Percentiles rank a stretch among this genome's conserved stretches.
Conservation (phyloP, 2,797 vertebrate genomes). For the Acrossocheilus fasciatus region DNA sequence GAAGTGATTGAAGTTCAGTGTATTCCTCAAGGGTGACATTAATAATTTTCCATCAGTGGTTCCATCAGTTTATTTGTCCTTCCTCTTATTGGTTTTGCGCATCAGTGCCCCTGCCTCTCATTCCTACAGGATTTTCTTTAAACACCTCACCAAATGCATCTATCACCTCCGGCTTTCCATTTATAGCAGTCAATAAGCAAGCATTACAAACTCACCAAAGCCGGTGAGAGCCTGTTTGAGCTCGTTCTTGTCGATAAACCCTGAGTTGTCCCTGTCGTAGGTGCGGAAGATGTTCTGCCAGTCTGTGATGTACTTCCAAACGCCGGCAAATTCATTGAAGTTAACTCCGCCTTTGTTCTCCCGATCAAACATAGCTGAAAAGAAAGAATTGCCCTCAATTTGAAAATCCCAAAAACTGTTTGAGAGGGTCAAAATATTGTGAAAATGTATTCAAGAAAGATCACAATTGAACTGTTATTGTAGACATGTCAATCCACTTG, state of each 20-base stretch:
- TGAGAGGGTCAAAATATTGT: neutral
- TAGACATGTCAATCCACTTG: neutral
- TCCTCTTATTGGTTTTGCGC: slow-evolving; percentile 3
- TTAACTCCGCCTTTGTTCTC: slow-evolving; percentile 98
- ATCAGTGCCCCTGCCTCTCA: neutral
- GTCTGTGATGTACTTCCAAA: slow-evolving; percentile 99
- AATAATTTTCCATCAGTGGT: slow-evolving; percentile 8
- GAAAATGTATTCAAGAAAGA: neutral
- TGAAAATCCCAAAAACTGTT: neutral
- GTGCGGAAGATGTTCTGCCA: slow-evolving; percentile 99
- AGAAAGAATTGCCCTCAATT: neutral
- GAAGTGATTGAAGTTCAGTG: neutral
- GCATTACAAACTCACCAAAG: slow-evolving; percentile 89
- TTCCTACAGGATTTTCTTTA: slow-evolving; percentile 1
- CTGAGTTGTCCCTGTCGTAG: slow-evolving; percentile 97
- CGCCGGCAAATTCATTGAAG: slow-evolving; percentile 96
- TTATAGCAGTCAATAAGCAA: slow-evolving; percentile 51
- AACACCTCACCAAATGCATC: slow-evolving; percentile 36
- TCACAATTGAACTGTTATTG: neutral
- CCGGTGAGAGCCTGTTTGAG: slow-evolving; percentile 96
- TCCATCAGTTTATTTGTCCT: slow-evolving; percentile 28
- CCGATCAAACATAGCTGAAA: slow-evolving; percentile 96
- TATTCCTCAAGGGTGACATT: neutral
- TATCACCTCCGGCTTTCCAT: slow-evolving; percentile 54
- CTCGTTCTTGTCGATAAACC: slow-evolving; percentile 97